Base-by-base conservation (phyloP, 2,888 invertebrate species). In the Ligdia adustata region DNA sequence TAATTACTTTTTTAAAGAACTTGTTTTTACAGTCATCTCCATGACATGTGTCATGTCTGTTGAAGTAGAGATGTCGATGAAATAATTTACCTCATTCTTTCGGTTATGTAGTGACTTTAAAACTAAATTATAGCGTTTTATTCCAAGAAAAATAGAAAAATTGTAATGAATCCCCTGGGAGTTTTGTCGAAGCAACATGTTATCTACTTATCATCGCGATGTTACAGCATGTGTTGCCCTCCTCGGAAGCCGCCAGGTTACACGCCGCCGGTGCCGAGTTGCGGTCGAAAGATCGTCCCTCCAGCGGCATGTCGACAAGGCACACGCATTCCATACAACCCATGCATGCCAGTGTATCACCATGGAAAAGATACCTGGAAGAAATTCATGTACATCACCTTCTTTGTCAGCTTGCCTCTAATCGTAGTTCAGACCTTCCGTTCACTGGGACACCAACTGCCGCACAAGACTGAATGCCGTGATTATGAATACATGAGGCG, bases 401-500 rank as follows among this genome's bases (percentile, higher is more conserved):
- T 27, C 6, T 22, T 22, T n/a, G 22, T 22, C 6, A 6, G 22
- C 22, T 22, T 22, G 2, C 22, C 22, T 4, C 22, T 22, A 2
- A 22, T 22, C 3, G n/a, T 22, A 4, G 7, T 22, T 4, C 22
- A 22, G 7, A n/a, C 22, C 2, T 22, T 22, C 22, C 22, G n/a
- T n/a, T 6, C 22, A n/a, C 7, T 22, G n/a, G n/a, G 22, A 6
- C 34, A 46, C 15, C 2, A 15, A 3, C 4, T 5, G 5, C 41
- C 32, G 3, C 9, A 9, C 15, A 41, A 41, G 26, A 41, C 32
- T 1, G 32, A 32, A n/a, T 44, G 31, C 22, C 62, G 70, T 2
- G 72, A 73, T 15, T 96, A 96, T 68, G 95, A 95, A 0, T 94
- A 96, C 69, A 77, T 97, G 79, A 89, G 93, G 27, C 82, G 94